A percentile compares a stretch with the other conserved stretches of the same genome.
Conservation (phyloP, 2,113 vertebrate genomes). For the Puntigrus tetrazona region DNA sequence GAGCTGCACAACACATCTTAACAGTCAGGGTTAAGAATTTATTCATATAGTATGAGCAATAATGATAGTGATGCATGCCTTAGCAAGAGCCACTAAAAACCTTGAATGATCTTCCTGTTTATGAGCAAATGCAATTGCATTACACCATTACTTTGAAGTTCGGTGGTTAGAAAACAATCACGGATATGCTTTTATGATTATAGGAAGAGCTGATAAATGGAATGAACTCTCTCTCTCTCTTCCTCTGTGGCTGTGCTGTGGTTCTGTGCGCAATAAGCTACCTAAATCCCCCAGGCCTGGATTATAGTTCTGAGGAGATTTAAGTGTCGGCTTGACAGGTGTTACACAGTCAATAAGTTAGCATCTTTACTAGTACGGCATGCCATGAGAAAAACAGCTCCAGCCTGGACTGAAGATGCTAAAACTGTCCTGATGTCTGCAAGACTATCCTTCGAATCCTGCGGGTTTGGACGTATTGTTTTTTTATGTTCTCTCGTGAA, state of each 20-base stretch:
- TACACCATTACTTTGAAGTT: background rate
- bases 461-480: background rate
- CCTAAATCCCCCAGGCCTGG: conserved; percentile 80
- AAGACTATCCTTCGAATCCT: conserved; percentile 1
- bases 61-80: background rate
- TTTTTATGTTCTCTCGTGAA: background rate
- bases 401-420: background rate
- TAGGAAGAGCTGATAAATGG: conserved; percentile 7
- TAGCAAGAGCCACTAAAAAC: background rate
- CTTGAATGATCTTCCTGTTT: background rate
- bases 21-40: background rate
- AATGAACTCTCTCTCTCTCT: conserved; percentile 26
- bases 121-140: background rate
- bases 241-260: conserved; percentile 36
- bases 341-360: conserved; percentile 60
- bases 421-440: background rate
- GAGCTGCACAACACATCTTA: background rate
- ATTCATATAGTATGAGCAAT: background rate
- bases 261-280: conserved; percentile 57
- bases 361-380: background rate
- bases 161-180: background rate
- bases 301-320: conserved; percentile 83
- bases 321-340: conserved; percentile 77
- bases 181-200: conserved; percentile 7
- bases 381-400: conserved; percentile 3